A percentile compares a stretch with the other conserved stretches of the same genome.
Evolutionary conservation across 1,140 invertebrate genomes (phyloP).

Genomic region (Telenomus remus): DNA sequence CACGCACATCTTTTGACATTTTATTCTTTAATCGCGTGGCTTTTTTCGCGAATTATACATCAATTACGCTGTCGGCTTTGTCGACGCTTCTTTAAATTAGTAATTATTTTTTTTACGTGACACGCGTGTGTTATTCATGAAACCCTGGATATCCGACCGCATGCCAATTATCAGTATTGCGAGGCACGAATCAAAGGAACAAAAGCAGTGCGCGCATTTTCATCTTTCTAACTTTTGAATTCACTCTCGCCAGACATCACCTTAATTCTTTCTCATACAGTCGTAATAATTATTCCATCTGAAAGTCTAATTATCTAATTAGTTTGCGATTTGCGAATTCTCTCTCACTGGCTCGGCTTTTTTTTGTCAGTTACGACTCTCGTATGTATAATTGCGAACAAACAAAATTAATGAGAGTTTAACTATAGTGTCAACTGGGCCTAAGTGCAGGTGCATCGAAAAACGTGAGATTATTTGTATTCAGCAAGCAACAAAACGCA

Average conservation of each 20-base stretch:
- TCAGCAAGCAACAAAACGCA: slow-evolving; percentile 43
- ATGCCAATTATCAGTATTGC: slow-evolving; percentile 46
- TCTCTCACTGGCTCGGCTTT: no score
- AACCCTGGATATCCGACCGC: slow-evolving; percentile 21
- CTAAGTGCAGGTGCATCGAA: slow-evolving; percentile 30
- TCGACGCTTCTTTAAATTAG: slow-evolving; percentile 51
- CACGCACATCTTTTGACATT: slow-evolving; percentile 28
- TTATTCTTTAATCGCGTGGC: no score
- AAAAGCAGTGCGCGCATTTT: slow-evolving; percentile 29
- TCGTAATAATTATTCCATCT: no score
- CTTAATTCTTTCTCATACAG: no score
- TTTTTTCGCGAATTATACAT: slow-evolving; percentile 52
- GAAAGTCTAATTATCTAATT: no score
- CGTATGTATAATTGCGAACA: no score
- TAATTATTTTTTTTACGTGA: slow-evolving; percentile 51
- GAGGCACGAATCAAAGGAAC: slow-evolving; percentile 21
- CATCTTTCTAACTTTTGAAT: slow-evolving; percentile 7
- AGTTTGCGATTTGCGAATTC: no score
- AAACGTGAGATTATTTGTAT: slow-evolving; percentile 21
- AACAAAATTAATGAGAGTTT: no score
- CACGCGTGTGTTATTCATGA: slow-evolving; percentile 39
- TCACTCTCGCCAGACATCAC: no score
- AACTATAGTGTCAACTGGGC: no score
- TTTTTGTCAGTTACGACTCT: no score
- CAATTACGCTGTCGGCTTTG: slow-evolving; percentile 51